Percentiles rank a stretch among this genome's conserved stretches.
Evolutionary conservation across 2,113 vertebrate genomes (phyloP).

Genomic region (Antechinus flavipes): DNA sequence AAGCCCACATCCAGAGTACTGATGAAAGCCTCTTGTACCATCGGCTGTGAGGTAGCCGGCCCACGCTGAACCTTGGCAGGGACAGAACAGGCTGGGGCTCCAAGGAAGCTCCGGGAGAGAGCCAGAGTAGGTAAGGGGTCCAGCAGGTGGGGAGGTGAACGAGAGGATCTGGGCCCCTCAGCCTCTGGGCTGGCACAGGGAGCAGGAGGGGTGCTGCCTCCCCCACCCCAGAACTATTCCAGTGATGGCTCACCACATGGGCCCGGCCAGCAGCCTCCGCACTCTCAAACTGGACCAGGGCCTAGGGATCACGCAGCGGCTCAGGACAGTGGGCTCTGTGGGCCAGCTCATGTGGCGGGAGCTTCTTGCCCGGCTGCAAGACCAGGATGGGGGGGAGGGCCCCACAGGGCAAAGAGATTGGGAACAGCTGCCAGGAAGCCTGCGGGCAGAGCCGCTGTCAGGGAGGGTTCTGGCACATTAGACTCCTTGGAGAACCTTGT

Average conservation of each 20-base stretch:
- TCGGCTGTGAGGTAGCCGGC: constrained; percentile 15
- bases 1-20: neutral
- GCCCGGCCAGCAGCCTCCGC: neutral
- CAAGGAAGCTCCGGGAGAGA: neutral
- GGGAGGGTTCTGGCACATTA: neutral
- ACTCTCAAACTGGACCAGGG: constrained; percentile 83
- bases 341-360: constrained; percentile 75
- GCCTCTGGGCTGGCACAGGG: neutral
- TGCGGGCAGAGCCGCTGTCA: constrained; percentile 22
- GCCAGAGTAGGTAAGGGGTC: neutral
- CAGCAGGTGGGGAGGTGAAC: constrained; percentile 43
- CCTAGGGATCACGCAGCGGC: constrained; percentile 84
- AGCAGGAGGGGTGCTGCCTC: neutral
- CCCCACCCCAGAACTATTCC: neutral
- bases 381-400: constrained; percentile 83
- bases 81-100: neutral
- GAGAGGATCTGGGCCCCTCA: neutral
- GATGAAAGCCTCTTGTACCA: neutral
- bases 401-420: constrained; percentile 80
- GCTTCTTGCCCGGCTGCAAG: constrained; percentile 82
- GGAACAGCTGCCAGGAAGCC: constrained; percentile 80
- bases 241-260: neutral
- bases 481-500: neutral
- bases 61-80: neutral
- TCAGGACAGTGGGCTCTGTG: constrained; percentile 79